A percentile compares a stretch with the other conserved stretches of the same genome.
These are phyloP conservation scores for Brenthis hecate DNA, from an alignment of 2,888 invertebrate species.

Conservation along the genomic window DNA sequence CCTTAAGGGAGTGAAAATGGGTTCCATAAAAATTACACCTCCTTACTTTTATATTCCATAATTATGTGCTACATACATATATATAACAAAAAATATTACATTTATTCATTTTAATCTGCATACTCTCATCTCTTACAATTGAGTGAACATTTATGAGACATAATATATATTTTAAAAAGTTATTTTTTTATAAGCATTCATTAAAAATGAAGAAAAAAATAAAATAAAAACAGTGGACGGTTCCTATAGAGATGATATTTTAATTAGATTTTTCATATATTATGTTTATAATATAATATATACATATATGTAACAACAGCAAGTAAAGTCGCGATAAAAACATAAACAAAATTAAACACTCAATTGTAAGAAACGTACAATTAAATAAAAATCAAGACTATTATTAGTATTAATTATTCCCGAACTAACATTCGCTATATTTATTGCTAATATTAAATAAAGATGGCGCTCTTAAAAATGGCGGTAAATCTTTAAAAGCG, in stretches of 20 bases:
- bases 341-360: not conserved
- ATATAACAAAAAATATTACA: slow-evolving; percentile 3
- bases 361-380: slow-evolving; percentile 1
- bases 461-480: slow-evolving; percentile 27
- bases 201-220: too few species aligned
- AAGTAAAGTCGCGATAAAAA: not conserved
- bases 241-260: too few species aligned
- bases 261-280: too few species aligned
- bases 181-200: too few species aligned
- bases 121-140: slow-evolving; percentile 1
- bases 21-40: too few species aligned
- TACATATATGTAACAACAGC: too few species aligned
- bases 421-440: slow-evolving; percentile 22
- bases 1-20: too few species aligned
- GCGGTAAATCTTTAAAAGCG: not conserved
- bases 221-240: too few species aligned
- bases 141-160: not conserved
- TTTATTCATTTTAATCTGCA: slow-evolving; percentile 19
- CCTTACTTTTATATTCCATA: too few species aligned
- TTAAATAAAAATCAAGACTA: slow-evolving; percentile 3
- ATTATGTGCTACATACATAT: not conserved
- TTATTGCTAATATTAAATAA: slow-evolving; percentile 18
- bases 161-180: too few species aligned
- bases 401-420: slow-evolving; percentile 14
- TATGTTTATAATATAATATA: too few species aligned